A percentile compares a stretch with the other conserved stretches of the same genome.
Evolutionary conservation across 2,888 invertebrate species (phyloP).

Genomic region (Adelognathus sp.): DNA sequence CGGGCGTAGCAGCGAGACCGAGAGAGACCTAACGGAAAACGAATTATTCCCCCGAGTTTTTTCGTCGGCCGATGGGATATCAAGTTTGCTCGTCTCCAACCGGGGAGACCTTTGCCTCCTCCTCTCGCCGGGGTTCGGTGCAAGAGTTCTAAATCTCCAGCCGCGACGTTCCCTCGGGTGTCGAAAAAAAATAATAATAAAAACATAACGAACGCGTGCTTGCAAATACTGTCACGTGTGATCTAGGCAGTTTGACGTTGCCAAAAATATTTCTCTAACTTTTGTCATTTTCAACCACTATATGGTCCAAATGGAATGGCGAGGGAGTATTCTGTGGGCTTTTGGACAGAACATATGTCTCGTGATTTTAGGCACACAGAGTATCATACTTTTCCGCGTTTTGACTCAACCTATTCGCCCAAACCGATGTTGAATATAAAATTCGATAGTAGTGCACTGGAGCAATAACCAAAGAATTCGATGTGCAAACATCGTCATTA

Average conservation of each 20-base stretch:
- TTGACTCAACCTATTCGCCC: background rate
- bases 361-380: no score
- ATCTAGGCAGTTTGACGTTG: background rate
- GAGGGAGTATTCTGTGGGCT: no score
- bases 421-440: no score
- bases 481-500: no score
- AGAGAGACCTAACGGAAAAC: conserved; percentile 68
- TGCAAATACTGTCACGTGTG: conserved; percentile 25
- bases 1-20: conserved; percentile 12
- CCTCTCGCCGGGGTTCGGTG: conserved; percentile 1
- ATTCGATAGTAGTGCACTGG: no score
- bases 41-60: conserved; percentile 73
- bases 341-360: no score
- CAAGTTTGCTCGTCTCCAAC: conserved; percentile 38
- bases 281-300: no score
- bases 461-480: no score
- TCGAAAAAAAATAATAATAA: conserved; percentile 9
- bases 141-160: conserved; percentile 12
- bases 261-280: background rate
- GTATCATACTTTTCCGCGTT: background rate
- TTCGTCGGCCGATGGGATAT: conserved; percentile 64
- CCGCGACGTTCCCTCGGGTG: conserved; percentile 4
- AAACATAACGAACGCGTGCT: no score
- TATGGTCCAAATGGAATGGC: no score
- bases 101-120: conserved; percentile 21